A percentile compares a stretch with the other conserved stretches of the same genome.
phyloP scores from a whole-genome alignment of 2,797 vertebrate species.

The Paramormyrops hopkinsi region DNA sequence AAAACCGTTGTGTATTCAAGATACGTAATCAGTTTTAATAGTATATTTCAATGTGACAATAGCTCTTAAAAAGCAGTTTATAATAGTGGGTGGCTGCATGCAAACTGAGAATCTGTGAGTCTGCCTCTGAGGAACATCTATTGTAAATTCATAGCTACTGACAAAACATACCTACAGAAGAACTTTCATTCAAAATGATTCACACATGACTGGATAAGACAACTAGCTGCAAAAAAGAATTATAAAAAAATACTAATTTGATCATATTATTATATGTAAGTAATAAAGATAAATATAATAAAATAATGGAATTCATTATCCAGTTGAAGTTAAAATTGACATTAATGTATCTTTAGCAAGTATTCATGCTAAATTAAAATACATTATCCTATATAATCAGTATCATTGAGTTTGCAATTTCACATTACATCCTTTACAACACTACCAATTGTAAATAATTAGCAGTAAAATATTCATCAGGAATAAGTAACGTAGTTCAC shows the following conservation, averaged over 20 bases:
- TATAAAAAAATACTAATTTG: not conserved
- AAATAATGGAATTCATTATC: not conserved
- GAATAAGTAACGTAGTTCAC: not conserved
- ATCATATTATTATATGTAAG: not conserved
- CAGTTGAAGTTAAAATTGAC: not conserved
- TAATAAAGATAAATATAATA: conserved; percentile 1
- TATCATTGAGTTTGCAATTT: not conserved
- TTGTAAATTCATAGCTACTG: not conserved
- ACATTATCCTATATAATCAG: conserved; percentile 2
- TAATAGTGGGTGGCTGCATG: not conserved
- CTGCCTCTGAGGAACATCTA: not conserved
- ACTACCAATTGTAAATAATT: not conserved
- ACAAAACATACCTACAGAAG: not conserved
- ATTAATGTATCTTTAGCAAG: not conserved
- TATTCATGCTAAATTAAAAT: not conserved
- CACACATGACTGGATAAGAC: not conserved
- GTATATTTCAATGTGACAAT: conserved; percentile 4
- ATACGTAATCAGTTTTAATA: not conserved
- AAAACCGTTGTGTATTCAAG: not conserved
- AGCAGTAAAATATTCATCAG: not conserved
- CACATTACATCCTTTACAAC: not conserved
- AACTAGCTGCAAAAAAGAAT: not conserved
- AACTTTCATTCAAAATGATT: not conserved
- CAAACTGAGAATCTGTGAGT: not conserved
- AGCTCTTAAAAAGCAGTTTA: conserved; percentile 2